A percentile compares a stretch with the other conserved stretches of the same genome.
These are phyloP conservation scores for Ceratotherium simum DNA, from an alignment of 2,113 vertebrate genomes.

Conservation along the genomic window DNA sequence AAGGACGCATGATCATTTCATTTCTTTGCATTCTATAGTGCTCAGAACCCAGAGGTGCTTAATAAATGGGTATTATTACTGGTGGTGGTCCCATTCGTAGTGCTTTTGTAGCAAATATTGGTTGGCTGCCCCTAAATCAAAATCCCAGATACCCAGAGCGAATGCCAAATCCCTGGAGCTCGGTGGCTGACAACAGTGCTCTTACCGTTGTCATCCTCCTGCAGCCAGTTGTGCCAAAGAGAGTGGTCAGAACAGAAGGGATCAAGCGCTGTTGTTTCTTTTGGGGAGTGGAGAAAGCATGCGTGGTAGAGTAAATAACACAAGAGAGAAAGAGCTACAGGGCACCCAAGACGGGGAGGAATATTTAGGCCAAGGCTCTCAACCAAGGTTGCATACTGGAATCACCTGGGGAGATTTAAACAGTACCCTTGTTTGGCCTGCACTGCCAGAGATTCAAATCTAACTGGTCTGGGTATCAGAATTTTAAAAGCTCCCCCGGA, in stretches of 20 bases:
- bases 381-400: not conserved
- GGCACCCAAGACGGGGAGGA: not conserved
- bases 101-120: not conserved
- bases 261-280: not conserved
- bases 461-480: not conserved
- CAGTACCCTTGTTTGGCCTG: not conserved
- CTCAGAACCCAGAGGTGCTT: not conserved
- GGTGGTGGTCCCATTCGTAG: not conserved
- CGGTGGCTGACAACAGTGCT: not conserved
- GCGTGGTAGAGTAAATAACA: not conserved
- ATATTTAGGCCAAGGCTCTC: not conserved
- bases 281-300: not conserved
- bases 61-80: not conserved
- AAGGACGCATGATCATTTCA: not conserved
- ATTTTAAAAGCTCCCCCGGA: not conserved
- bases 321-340: not conserved
- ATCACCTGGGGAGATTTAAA: not conserved
- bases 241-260: not conserved
- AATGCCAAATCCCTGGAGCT: not conserved
- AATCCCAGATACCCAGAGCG: not conserved
- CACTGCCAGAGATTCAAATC: not conserved
- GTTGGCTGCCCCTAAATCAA: not conserved
- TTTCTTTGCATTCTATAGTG: not conserved
- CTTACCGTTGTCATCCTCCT: not conserved
- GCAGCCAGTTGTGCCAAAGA: not conserved